Conservation (phyloP, 2,888 invertebrate genomes). For the Eumerus sabulonum region DNA sequence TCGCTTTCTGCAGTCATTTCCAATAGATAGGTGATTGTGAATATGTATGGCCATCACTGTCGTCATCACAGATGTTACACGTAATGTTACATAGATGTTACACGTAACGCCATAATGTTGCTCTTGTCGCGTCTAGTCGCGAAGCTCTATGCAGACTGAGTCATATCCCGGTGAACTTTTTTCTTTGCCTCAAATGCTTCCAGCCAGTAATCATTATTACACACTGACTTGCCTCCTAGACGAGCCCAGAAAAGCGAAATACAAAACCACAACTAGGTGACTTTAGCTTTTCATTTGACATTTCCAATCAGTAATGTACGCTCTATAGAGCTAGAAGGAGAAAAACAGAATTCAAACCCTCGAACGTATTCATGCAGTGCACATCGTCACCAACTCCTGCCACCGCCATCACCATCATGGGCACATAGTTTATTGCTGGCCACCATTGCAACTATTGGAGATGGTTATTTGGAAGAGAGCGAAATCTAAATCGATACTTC, state of each 20-base stretch:
- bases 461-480: slow-evolving; percentile 20
- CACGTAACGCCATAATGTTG: neutral
- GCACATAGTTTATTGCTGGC: slow-evolving; percentile 19
- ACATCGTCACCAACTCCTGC: neutral
- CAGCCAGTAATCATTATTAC: slow-evolving; percentile 6
- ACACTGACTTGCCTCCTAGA: slow-evolving; percentile 37
- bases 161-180: slow-evolving; percentile 62
- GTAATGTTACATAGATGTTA: too few species aligned
- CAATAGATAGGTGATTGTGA: slow-evolving; percentile 20
- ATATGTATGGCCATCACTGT: slow-evolving; percentile 35
- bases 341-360: too few species aligned
- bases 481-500: slow-evolving; percentile 65
- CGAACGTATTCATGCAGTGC: too few species aligned
- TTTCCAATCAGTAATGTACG: slow-evolving; percentile 31
- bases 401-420: slow-evolving; percentile 2
- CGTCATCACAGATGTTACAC: slow-evolving; percentile 21
- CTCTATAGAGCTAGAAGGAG: slow-evolving; percentile 34
- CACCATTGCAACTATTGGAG: slow-evolving; percentile 12
- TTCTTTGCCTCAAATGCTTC: neutral
- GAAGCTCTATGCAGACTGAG: slow-evolving; percentile 53
- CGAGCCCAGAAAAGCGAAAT: slow-evolving; percentile 53
- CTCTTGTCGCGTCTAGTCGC: slow-evolving; percentile 21
- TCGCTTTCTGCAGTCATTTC: slow-evolving; percentile 21
- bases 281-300: slow-evolving; percentile 53
- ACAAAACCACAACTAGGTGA: slow-evolving; percentile 21